phyloP scores from a whole-genome alignment of 2,888 invertebrate genomes.

The Pherbina coryleti region DNA sequence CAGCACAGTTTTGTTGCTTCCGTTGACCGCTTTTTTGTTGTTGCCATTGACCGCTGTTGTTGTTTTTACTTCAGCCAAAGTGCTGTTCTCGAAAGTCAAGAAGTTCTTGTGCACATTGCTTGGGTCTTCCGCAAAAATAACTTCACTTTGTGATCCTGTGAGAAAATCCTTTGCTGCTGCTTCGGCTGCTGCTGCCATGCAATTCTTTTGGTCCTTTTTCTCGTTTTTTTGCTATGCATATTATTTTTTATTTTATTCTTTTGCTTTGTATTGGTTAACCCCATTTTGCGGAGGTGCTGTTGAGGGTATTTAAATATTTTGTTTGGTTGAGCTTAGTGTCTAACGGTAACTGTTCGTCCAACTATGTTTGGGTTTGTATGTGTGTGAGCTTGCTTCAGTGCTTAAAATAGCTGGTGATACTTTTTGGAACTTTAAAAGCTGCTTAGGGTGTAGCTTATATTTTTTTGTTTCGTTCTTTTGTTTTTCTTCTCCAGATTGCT shows the following conservation, averaged over 20 bases:
- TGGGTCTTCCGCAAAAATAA: constrained; percentile 39
- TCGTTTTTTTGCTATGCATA: background rate
- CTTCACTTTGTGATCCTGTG: constrained; percentile 30
- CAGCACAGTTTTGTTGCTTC: constrained; percentile 16
- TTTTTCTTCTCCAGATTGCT: constrained; percentile 6
- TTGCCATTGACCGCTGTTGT: constrained; percentile 1
- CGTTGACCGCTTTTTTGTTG: constrained; percentile 25
- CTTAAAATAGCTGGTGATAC: constrained; percentile 29
- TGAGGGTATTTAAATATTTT: constrained; percentile 29
- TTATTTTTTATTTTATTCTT: background rate
- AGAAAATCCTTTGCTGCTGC: constrained; percentile 16
- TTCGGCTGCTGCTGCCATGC: background rate
- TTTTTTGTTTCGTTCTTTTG: constrained; percentile 18
- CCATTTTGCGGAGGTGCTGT: constrained; percentile 23
- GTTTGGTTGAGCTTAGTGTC: constrained; percentile 9
- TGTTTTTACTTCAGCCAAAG: constrained; percentile 21
- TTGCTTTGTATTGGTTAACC: constrained; percentile 30
- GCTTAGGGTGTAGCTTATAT: constrained; percentile 40
- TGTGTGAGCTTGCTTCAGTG: background rate
- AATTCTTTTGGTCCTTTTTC: background rate
- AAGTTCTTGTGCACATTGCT: constrained; percentile 29
- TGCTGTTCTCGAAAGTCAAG: constrained; percentile 37
- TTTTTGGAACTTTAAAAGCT: constrained; percentile 43
- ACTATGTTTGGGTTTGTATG: background rate
- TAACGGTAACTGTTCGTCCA: background rate